Evolutionary conservation across 2,888 invertebrate genomes (phyloP), one percentile per base, ranked within the genome.

Genomic region (Willowsia nigromaculata): DNA sequence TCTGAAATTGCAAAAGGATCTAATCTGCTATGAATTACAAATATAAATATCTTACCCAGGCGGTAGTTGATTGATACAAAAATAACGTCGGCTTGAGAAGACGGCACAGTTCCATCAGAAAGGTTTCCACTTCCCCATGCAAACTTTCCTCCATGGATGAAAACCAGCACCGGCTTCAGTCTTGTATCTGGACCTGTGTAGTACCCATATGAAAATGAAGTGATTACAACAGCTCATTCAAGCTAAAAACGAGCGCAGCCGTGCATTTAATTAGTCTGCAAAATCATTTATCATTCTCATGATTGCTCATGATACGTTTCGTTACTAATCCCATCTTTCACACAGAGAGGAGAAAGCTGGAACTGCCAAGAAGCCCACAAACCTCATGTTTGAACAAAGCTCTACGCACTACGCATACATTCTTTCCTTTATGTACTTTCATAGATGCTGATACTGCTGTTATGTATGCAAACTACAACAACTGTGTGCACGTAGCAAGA

Each of bases 51-150:
- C 56, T 83, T 71, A 96, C 96, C 96, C 93, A 97, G 94, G 93
- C 97, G 95, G 95, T 96, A 97, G 95, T 97, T 97, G 93, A 97
- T 94, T 53, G 97, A 97, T 94, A 97, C 95, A 92, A 97, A 96
- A 93, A 97, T 96, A 90, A 97, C 95, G 93, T 96, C 96, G 85
- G 96, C 96, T 92, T 96, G 96, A 93, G 95, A 95, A 43, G 98
- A 97, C 90, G 98, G 95, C 89, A 97, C 97, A 93, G 97, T 97
- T 92, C 97, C 98, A 94, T 98, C 98, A 94, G 97, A 96, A 86
- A 96, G 95, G 94, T 97, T 97, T 92, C 97, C 97, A 80, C 97
- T 96, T 93, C 97, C 97, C 96, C 97, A 97, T 9, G 91, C 85
- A 88, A 92, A 92, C 81, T 90, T 91, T 18, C 92, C 97, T 0